Evolutionary conservation across 2,888 invertebrate genomes (phyloP).

Genomic region (Drosophila mimica): DNA sequence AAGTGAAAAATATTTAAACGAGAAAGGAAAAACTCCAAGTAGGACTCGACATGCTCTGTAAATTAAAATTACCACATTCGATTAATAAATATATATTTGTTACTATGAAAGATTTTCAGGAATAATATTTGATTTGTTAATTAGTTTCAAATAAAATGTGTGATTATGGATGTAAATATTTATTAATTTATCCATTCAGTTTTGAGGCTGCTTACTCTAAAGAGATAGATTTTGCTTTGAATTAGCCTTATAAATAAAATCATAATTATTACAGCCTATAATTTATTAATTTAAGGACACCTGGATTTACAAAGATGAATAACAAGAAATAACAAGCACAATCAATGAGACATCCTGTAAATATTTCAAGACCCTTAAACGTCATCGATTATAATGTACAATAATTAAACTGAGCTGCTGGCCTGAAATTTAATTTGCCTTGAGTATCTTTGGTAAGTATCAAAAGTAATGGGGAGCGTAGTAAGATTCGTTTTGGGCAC

Average conservation of each 20-base stretch:
- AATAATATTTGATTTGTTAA: background rate
- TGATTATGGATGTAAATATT: background rate
- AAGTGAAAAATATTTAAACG: slow-evolving; percentile 49
- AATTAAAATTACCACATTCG: background rate
- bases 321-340: background rate
- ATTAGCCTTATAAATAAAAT: background rate
- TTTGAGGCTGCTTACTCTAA: too few species aligned
- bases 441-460: background rate
- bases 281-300: background rate
- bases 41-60: background rate
- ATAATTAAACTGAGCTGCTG: background rate
- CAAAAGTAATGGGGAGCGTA: background rate
- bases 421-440: background rate
- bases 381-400: background rate
- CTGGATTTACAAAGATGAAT: slow-evolving; percentile 3
- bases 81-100: background rate
- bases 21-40: background rate
- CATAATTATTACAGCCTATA: background rate
- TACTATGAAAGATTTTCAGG: background rate
- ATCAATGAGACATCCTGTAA: background rate
- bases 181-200: background rate
- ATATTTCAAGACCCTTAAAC: background rate
- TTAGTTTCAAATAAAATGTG: background rate
- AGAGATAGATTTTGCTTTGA: background rate
- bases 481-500: background rate